A percentile compares a stretch with the other conserved stretches of the same genome.
phyloP scores from a whole-genome alignment of 2,113 vertebrate species.

The Tricholaema leucomelas region DNA sequence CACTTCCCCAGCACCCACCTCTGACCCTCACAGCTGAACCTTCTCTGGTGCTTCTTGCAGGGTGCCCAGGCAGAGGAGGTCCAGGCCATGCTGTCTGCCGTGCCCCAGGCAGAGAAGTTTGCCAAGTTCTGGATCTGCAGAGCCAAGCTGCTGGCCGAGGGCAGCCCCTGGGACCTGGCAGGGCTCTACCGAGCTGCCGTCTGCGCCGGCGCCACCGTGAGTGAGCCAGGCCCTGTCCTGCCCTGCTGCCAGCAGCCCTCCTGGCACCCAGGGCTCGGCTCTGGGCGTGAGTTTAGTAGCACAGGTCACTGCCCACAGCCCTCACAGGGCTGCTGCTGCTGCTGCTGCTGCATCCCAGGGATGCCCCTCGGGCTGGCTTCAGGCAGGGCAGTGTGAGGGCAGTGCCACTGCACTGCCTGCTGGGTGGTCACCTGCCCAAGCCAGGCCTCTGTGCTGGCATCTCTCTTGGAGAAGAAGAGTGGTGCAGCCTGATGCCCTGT shows the following conservation, averaged over 20 bases:
- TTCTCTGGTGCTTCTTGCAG: constrained; percentile 53
- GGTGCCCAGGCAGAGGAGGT: constrained; percentile 74
- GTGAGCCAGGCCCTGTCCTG: accelerated
- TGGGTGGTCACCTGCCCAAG: not conserved
- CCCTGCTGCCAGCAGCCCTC: not conserved
- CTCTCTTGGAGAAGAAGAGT: not conserved
- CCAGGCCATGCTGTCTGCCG: constrained; percentile 70
- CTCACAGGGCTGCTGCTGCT: not conserved
- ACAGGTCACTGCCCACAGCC: not conserved
- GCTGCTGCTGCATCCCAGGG: too few relatives aligned
- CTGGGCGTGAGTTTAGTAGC: not conserved
- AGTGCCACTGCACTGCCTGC: not conserved
- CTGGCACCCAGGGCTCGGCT: accelerated
- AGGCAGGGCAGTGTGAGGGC: accelerated
- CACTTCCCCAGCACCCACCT: not conserved
- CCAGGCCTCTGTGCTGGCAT: not conserved
- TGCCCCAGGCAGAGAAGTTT: constrained; percentile 87
- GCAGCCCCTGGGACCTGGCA: constrained; percentile 77
- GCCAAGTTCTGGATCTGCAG: constrained; percentile 92
- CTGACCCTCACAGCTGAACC: accelerated
- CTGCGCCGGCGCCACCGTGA: constrained; percentile 80
- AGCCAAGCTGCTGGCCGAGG: constrained; percentile 80
- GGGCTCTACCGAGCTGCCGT: constrained; percentile 85
- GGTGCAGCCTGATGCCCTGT: not conserved
- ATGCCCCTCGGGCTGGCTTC: not conserved